phyloP scores from a whole-genome alignment of 1,140 invertebrate species.

The Contarinia nasturtii region DNA sequence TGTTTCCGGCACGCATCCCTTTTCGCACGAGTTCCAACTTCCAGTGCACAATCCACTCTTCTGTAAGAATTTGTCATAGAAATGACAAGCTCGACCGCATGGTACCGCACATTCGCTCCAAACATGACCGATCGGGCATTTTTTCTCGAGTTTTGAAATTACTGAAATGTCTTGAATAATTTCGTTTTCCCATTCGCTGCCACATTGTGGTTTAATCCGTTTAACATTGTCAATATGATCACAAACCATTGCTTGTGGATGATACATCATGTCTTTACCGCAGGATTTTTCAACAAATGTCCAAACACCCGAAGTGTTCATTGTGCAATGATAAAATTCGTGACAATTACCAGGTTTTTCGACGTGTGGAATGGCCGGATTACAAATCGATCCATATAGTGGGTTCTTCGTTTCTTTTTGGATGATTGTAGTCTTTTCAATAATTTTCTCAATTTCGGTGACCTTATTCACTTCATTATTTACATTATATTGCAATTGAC shows the following conservation, averaged over 20 bases:
- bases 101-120: slow-evolving; percentile 38
- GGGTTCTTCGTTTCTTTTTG: background rate
- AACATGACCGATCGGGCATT: slow-evolving; percentile 23
- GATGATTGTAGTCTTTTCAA: slow-evolving; percentile 2
- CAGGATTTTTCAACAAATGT: slow-evolving; percentile 34
- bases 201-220: slow-evolving; percentile 37
- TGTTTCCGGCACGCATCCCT: slow-evolving; percentile 21
- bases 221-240: slow-evolving; percentile 39
- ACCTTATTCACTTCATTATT: no score
- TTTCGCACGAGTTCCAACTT: slow-evolving; percentile 14
- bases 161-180: no score
- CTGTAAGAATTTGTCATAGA: slow-evolving; percentile 22
- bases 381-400: slow-evolving; percentile 6
- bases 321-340: slow-evolving; percentile 35
- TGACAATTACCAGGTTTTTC: slow-evolving; percentile 34
- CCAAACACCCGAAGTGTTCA: slow-evolving; percentile 11
- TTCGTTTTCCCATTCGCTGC: slow-evolving; percentile 1
- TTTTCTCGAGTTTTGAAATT: slow-evolving; percentile 2
- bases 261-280: slow-evolving; percentile 34
- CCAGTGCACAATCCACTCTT: slow-evolving; percentile 15
- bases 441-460: background rate
- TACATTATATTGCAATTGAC: slow-evolving; percentile 3
- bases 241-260: slow-evolving; percentile 36
- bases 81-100: slow-evolving; percentile 38
- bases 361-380: slow-evolving; percentile 16